Base-by-base conservation (phyloP, 2,797 vertebrate species). In the Notoglanidium macrostoma region DNA sequence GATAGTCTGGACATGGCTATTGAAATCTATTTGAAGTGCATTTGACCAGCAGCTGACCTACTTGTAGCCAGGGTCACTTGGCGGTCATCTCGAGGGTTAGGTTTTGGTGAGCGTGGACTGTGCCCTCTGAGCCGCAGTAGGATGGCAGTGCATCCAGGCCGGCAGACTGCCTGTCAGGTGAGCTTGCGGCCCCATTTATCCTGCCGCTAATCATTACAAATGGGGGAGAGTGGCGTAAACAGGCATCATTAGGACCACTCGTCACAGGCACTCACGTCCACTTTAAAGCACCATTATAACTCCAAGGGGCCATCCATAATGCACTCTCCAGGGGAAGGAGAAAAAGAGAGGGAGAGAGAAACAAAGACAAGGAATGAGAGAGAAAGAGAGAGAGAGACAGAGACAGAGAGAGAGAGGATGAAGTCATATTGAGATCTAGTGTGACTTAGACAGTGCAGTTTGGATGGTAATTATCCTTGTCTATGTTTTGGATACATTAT, bases 281-380 rank as follows among this genome's bases (percentile, higher is more conserved):
- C 91, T 91, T 91, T 91, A 91, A 89, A 90, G 83, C 83, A 85
- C 85, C 88, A 88, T 91, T 90, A 90, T 70, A 72, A 86, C 88
- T 86, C 79, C 79, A 55, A 88, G 87, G 87, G 89, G 82, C 87
- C 88, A 90, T 90, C 79, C 14, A 86, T 90, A 90, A 90, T 86
- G 83, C 65, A 77, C 88, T 89, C 86, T 86, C 86, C 83, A 15
- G 84, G 88, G 89, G 86, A 88, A 88, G 63, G 87, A 86, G 85
- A 79, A 86, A 83, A 84, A 57, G 73, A 68, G 63, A 87, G 67
- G n/a, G 55, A 17, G 61, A 88, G 87, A 68, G 65, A 83, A 83
- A 82, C 84, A 89, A 49, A 59, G 85, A 83, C 73, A 80, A 78
- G 74, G n/a, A 77, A 79, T 55, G 70, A 83, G 49, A 51, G 59